Base-by-base conservation (phyloP, 2,797 vertebrate genomes). In the Rhabdophis nuchalis region DNA sequence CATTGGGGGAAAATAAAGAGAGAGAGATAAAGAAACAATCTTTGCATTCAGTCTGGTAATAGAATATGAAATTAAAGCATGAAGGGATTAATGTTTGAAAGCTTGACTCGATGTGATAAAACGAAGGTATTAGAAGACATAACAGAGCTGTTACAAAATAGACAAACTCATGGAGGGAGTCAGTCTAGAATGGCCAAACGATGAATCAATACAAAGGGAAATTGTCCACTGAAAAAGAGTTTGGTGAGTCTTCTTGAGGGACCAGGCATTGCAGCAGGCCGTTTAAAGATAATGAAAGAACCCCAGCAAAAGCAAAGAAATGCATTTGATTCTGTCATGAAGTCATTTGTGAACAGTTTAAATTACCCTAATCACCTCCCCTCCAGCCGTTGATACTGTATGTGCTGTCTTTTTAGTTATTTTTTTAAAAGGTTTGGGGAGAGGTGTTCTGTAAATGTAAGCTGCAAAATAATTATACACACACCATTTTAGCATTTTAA, bases 161-260 rank as follows among this genome's bases (percentile, higher is more conserved):
- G 96, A 97, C 96, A 97, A 96, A 97, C 94, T 95, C 96, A 97
- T 98, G 97, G 97, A 98, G 97, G 97, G 96, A 98, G 98, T 97
- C 98, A 98, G 98, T 97, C 97, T 96, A 97, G 96, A 98, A 97
- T 97, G 97, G 97, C 98, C 98, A 98, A 98, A 98, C 98, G 98
- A 98, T 98, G 98, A 98, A 98, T 98, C 98, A 98, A 98, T 98
- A 98, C 97, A 98, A 98, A 97, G 98, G 98, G 98, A 98, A 98
- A 97, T 91, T 94, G 95, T 96, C 97, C 96, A 96, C 96, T 97
- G 97, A 97, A 98, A 97, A 96, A 97, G 97, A 98, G 96, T 97
- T 97, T 95, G 97, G 96, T 97, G 96, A 96, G 96, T 94, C 97
- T 97, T 97, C 96, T 97, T 97, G 96, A 92, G 96, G 97, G 96